phyloP scores from a whole-genome alignment of 2,113 vertebrate species.

The Cheilinus undulatus region DNA sequence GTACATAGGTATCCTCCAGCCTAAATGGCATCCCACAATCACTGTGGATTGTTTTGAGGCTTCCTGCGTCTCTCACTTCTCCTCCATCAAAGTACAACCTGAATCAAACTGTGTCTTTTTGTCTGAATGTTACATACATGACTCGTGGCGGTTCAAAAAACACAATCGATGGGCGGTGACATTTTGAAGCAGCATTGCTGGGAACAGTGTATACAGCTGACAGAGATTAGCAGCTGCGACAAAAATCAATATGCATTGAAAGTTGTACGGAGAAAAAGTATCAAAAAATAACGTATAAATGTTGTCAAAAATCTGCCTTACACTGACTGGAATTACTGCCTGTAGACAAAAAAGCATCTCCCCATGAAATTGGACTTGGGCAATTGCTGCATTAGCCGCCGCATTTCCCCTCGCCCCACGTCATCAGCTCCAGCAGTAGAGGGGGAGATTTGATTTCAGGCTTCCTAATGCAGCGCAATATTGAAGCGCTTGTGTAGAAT shows the following conservation, averaged over 20 bases:
- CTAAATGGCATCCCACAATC: constrained; percentile 27
- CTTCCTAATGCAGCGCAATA: constrained; percentile 29
- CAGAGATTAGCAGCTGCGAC: constrained; percentile 17
- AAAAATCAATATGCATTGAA: constrained; percentile 46
- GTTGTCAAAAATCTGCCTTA: constrained; percentile 7
- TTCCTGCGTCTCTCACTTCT: constrained; percentile 27
- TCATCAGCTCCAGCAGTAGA: constrained; percentile 30
- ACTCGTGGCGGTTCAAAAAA: constrained; percentile 14
- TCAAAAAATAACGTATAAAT: constrained; percentile 29
- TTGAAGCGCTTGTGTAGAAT: constrained; percentile 23
- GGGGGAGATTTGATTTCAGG: constrained; percentile 39
- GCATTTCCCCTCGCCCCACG: constrained; percentile 26
- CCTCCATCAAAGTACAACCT: constrained; percentile 7
- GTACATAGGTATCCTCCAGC: constrained; percentile 9
- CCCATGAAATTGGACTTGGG: constrained; percentile 46
- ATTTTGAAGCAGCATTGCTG: constrained; percentile 43
- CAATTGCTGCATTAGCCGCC: constrained; percentile 31
- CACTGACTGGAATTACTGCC: constrained; percentile 15
- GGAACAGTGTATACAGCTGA: constrained; percentile 10
- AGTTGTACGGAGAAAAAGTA: constrained; percentile 37
- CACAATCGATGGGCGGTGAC: constrained; percentile 50
- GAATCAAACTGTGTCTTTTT: constrained; percentile 39
- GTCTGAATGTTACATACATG: constrained; percentile 39
- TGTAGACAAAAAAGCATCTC: constrained; percentile 27
- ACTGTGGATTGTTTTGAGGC: constrained; percentile 6